Evolutionary conservation across 2,797 vertebrate species (phyloP), one percentile per base, ranked within the genome.

Genomic region (Champsocephalus esox): DNA sequence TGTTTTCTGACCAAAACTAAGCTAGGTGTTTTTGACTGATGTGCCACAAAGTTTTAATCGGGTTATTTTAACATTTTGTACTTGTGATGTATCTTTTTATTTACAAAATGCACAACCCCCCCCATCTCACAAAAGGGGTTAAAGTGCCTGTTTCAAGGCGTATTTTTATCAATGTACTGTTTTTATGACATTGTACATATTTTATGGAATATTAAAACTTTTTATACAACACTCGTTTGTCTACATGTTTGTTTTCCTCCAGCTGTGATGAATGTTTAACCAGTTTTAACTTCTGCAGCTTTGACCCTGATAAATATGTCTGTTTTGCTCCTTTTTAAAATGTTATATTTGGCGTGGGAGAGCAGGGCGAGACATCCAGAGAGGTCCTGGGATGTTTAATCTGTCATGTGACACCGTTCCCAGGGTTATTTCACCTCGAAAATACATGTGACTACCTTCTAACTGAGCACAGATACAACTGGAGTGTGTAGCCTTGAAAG

Each of bases 141-240:
- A 4, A 73, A 16, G 45, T 91, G 91, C 91, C 90, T 80, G 88
- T 91, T 92, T 80, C 43, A 80, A 77, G 67, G 50, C 51, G 1
- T 82, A 74, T 90, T 92, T 64, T 92, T 78, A 89, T 92, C 55
- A 64, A 17, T 91, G 89, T 92, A 70, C 73, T 82, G 76, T 87
- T 89, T 66, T 87, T 75, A 70, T 86, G 68, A 92, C 45, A 21
- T 89, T 81, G 75, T 93, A 84, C 81, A 89, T 94, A 94, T 94
- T 93, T 93, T 94, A 92, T 92, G 81, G 69, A 88, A 64, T 92
- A 94, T 91, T 94, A 94, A 94, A 95, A 81, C 50, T 69, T 94
- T 94, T 94, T 93, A 93, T 93, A 94, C 74, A 77, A 49, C 52
- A 66, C 70, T 50, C 61, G 45, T 34, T 41, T 72, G 9, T 66